Evolutionary conservation across 2,888 invertebrate genomes (phyloP).

Genomic region (Pteria penguin): DNA sequence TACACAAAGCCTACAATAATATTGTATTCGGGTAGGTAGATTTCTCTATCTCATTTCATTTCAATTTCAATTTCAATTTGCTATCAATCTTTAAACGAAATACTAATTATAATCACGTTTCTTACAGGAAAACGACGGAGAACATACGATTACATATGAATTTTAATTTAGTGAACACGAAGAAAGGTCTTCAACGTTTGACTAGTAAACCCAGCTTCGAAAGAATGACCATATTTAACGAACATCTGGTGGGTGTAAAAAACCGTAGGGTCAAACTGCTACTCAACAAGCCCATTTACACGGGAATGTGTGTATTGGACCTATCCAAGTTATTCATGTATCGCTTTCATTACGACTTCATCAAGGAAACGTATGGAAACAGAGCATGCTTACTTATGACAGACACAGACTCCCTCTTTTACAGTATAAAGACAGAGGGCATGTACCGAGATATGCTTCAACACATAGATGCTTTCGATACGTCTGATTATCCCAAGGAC

Average conservation of each 20-base stretch:
- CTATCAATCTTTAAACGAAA: neutral
- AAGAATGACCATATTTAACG: conserved; percentile 30
- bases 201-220: conserved; percentile 19
- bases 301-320: conserved; percentile 19
- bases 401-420: conserved; percentile 29
- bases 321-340: conserved; percentile 25
- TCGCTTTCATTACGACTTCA: conserved; percentile 30
- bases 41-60: neutral
- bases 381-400: conserved; percentile 14
- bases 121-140: conserved; percentile 18
- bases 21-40: conserved; percentile 10
- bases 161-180: neutral
- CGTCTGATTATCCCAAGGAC: conserved; percentile 9
- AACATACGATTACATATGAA: conserved; percentile 20
- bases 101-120: neutral
- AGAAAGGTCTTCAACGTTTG: conserved; percentile 9
- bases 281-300: conserved; percentile 30
- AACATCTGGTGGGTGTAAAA: conserved; percentile 26
- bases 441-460: conserved; percentile 25
- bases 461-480: conserved; percentile 10
- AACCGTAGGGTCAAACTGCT: conserved; percentile 25
- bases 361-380: conserved; percentile 21
- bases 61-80: neutral
- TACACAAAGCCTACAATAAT: conserved; percentile 19
- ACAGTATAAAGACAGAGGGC: conserved; percentile 19